phyloP scores from a whole-genome alignment of 2,113 vertebrate species.

The Calonectris borealis region DNA sequence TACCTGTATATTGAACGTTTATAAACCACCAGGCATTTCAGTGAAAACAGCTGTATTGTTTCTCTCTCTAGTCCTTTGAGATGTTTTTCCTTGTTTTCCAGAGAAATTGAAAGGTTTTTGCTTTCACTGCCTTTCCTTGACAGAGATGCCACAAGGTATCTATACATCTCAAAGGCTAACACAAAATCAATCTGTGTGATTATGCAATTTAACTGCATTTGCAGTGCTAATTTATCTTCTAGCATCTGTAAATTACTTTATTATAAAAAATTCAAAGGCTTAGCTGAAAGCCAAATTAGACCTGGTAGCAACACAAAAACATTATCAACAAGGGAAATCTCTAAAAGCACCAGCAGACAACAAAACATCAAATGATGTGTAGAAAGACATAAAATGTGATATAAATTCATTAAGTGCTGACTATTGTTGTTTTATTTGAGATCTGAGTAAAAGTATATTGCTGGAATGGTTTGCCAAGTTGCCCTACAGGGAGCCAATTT shows the following conservation, averaged over 20 bases:
- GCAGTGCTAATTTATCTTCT: conserved; percentile 76
- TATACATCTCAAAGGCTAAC: conserved; percentile 74
- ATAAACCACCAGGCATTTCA: background rate
- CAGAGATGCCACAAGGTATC: conserved; percentile 71
- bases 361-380: conserved; percentile 53
- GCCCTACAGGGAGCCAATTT: background rate
- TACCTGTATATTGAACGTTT: background rate
- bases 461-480: conserved; percentile 12
- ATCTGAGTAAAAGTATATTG: conserved; percentile 53
- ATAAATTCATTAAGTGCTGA: conserved; percentile 66
- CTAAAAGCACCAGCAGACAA: conserved; percentile 59
- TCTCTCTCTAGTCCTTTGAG: background rate
- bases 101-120: conserved; percentile 52
- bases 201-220: conserved; percentile 77
- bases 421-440: conserved; percentile 58
- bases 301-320: conserved; percentile 65
- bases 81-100: conserved; percentile 44
- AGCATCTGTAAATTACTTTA: conserved; percentile 77
- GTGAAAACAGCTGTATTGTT: background rate
- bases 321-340: conserved; percentile 71
- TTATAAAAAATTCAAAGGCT: conserved; percentile 80
- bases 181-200: conserved; percentile 78
- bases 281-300: conserved; percentile 71
- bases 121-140: conserved; percentile 62
- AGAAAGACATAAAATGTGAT: conserved; percentile 66